Evolutionary conservation across 2,113 vertebrate genomes (phyloP).

Genomic region (Sebastes schlegelii): DNA sequence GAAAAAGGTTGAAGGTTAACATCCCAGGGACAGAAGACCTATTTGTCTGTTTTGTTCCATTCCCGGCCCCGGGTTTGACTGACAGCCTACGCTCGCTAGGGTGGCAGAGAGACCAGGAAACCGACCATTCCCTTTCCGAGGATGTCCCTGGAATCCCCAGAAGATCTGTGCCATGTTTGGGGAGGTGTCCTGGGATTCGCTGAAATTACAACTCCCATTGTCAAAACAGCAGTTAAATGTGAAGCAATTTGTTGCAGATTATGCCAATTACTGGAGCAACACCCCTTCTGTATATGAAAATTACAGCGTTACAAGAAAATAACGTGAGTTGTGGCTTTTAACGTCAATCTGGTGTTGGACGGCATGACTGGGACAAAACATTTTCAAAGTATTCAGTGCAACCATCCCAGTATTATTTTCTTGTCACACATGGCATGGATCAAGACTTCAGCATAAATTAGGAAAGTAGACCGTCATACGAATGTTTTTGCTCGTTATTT

Average conservation of each 20-base stretch:
- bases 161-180: constrained; percentile 54
- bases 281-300: constrained; percentile 31
- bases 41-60: constrained; percentile 72
- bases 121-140: constrained; percentile 71
- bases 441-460: constrained; percentile 2
- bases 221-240: constrained; percentile 46
- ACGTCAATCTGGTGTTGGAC: constrained; percentile 21
- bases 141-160: constrained; percentile 63
- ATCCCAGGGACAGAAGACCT: constrained; percentile 43
- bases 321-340: constrained; percentile 22
- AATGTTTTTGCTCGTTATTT: constrained; percentile 12
- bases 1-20: constrained; percentile 67
- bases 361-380: not conserved
- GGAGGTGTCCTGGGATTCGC: constrained; percentile 65
- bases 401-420: constrained; percentile 12
- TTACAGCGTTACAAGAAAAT: constrained; percentile 17
- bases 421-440: constrained; percentile 13
- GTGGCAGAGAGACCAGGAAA: constrained; percentile 76
- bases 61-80: constrained; percentile 70
- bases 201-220: constrained; percentile 62
- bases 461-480: constrained; percentile 2
- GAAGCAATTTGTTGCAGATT: constrained; percentile 42
- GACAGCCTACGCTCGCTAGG: constrained; percentile 60
- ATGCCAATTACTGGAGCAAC: constrained; percentile 12
- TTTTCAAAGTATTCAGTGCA: constrained; percentile 12